Evolutionary conservation across 2,113 vertebrate genomes (phyloP), one percentile per base, ranked within the genome.

Genomic region (Ptychochromis oligacanthus): DNA sequence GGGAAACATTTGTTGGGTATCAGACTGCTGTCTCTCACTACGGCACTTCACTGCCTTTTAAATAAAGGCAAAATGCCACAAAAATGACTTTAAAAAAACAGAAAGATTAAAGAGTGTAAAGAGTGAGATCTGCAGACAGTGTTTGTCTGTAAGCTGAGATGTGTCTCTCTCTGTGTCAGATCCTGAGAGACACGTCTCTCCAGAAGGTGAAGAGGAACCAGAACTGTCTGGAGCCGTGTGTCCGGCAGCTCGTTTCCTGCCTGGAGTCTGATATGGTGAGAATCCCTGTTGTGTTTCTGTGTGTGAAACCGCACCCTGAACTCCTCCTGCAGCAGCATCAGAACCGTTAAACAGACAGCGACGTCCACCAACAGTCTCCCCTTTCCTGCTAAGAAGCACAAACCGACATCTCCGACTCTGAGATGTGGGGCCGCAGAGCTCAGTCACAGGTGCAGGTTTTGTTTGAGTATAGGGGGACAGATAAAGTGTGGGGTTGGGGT

Each of bases 201-300:
- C 98, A 99, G 94, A 99, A 99, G 91, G 98, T 99, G 88, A 99
- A 99, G 90, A 95, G 98, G 85, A 99, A 99, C 94, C 98, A 99
- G 95, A 99, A 98, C 94, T 99, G 98, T 81, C 91, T 99, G 92
- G 98, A 99, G 95, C 98, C 98, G 1, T 99, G 98, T 84, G 96
- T 99, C 77, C 96, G 98, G 57, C 98, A 99, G 95, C 95, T 99
- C 11, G 98, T 99, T 82, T 99, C 98, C 89, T 99, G 97, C 76
- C 95, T 99, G 62, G 98, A 99, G 95, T 97, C 97, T 4, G 97
- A 98, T 10, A 97, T 98, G 97, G 98, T 99, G 92, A 88, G 96
- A 26, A 1, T 22, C 28, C 34, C 7, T 3, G 7, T 9, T 5
- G 31, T 6, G 3, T 7, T 24, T 52, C 1, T 20, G 24, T 26